Conservation (phyloP, 2,888 invertebrate species). For the Pteria penguin region DNA sequence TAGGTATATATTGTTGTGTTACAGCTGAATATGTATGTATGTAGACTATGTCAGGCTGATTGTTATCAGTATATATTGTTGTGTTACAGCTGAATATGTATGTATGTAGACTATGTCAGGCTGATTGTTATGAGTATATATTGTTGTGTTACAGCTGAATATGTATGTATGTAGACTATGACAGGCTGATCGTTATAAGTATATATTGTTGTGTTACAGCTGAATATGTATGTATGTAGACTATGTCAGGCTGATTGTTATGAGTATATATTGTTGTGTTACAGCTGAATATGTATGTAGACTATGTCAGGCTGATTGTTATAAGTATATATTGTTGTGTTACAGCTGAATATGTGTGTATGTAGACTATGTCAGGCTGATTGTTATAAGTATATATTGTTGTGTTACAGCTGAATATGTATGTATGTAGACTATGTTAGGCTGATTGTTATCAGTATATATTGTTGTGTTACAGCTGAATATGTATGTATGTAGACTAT, state of each 20-base stretch:
- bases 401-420: constrained; percentile 64
- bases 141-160: constrained; percentile 59
- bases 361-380: background rate
- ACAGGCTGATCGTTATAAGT: background rate
- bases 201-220: constrained; percentile 50
- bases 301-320: background rate
- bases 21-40: constrained; percentile 73
- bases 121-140: background rate
- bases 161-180: constrained; percentile 68
- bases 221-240: constrained; percentile 73
- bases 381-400: background rate
- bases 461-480: constrained; percentile 59
- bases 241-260: background rate
- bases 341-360: no score
- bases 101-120: constrained; percentile 51
- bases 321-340: background rate
- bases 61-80: background rate
- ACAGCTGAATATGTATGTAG: constrained; percentile 70
- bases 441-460: background rate
- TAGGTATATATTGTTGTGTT: constrained; percentile 10
- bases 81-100: constrained; percentile 67
- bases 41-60: background rate
- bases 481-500: constrained; percentile 68
- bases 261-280: background rate
- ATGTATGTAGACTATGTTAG: constrained; percentile 59